These are phyloP conservation scores for Atherinomorus stipes DNA, from an alignment of 2,113 vertebrate genomes.

Conservation along the genomic window DNA sequence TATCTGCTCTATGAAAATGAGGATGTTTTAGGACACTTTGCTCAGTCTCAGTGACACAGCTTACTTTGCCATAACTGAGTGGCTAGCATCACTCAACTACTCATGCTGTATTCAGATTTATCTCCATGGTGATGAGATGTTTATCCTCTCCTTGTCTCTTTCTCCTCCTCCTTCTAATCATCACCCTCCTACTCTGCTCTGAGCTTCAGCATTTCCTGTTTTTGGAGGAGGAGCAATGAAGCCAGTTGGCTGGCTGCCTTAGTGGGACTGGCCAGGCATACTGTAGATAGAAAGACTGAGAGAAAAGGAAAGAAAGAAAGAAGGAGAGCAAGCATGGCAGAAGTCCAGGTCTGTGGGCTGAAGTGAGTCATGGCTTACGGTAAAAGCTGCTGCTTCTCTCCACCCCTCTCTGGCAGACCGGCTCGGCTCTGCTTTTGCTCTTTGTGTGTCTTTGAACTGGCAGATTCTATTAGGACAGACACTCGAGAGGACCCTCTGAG, in stretches of 20 bases:
- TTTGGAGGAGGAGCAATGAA: conserved; percentile 59
- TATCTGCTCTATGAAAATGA: conserved; percentile 17
- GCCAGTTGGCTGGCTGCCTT: conserved; percentile 58
- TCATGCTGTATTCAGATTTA: conserved; percentile 28
- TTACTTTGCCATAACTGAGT: neutral
- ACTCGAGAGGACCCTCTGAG: conserved; percentile 23
- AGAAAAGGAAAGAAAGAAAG: conserved; percentile 59
- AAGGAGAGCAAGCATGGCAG: conserved; percentile 69
- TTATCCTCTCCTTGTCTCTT: conserved; percentile 35
- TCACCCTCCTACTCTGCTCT: conserved; percentile 45
- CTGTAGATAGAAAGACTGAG: conserved; percentile 64
- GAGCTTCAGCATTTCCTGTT: conserved; percentile 68
- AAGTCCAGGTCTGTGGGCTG: conserved; percentile 79
- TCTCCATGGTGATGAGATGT: conserved; percentile 63
- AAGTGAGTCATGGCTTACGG: conserved; percentile 83
- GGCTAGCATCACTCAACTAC: conserved; percentile 20
- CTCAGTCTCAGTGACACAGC: conserved; percentile 25
- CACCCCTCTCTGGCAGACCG: conserved; percentile 71
- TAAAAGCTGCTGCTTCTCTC: conserved; percentile 79
- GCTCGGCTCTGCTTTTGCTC: conserved; percentile 60
- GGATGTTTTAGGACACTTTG: conserved; percentile 9
- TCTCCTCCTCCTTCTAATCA: conserved; percentile 29
- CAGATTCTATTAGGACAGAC: conserved; percentile 49
- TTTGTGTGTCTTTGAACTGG: conserved; percentile 51
- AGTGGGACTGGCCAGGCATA: conserved; percentile 66